These are phyloP conservation scores for Ditylenchus weischeri DNA, from an alignment of 2,888 invertebrate genomes.

Conservation along the genomic window DNA sequence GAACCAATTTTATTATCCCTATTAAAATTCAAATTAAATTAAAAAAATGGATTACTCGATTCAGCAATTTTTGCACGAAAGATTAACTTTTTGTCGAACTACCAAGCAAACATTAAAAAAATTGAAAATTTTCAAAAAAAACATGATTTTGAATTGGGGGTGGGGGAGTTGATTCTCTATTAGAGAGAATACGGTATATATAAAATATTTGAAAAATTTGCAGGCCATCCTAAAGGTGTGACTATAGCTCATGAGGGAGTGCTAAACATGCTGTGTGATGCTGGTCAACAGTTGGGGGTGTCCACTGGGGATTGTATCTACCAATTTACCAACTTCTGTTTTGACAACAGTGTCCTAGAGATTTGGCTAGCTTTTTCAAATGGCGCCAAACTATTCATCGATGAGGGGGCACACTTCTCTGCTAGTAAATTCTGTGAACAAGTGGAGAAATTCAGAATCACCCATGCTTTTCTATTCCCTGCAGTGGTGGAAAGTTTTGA, in stretches of 20 bases:
- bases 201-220: slow-evolving; percentile 11
- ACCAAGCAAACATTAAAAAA: too few species aligned
- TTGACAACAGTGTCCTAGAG: slow-evolving; percentile 53
- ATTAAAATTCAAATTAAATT: too few species aligned
- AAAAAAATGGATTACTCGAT: too few species aligned
- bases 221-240: slow-evolving; percentile 52
- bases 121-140: too few species aligned
- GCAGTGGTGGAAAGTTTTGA: slow-evolving; percentile 36
- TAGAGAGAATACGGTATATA: too few species aligned
- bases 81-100: too few species aligned
- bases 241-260: slow-evolving; percentile 36
- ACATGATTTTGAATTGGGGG: too few species aligned
- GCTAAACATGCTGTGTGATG: slow-evolving; percentile 36
- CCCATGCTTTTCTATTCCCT: slow-evolving; percentile 44
- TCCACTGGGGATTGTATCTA: slow-evolving; percentile 22
- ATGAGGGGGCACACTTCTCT: slow-evolving; percentile 30
- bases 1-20: too few species aligned
- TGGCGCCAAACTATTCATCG: slow-evolving; percentile 34
- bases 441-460: slow-evolving; percentile 31
- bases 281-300: slow-evolving; percentile 28
- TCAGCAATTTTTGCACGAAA: too few species aligned
- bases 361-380: slow-evolving; percentile 37
- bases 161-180: too few species aligned
- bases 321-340: slow-evolving; percentile 44
- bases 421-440: slow-evolving; percentile 29